A percentile compares a stretch with the other conserved stretches of the same genome.
phyloP scores from a whole-genome alignment of 2,113 vertebrate species.

The Tapirus terrestris region DNA sequence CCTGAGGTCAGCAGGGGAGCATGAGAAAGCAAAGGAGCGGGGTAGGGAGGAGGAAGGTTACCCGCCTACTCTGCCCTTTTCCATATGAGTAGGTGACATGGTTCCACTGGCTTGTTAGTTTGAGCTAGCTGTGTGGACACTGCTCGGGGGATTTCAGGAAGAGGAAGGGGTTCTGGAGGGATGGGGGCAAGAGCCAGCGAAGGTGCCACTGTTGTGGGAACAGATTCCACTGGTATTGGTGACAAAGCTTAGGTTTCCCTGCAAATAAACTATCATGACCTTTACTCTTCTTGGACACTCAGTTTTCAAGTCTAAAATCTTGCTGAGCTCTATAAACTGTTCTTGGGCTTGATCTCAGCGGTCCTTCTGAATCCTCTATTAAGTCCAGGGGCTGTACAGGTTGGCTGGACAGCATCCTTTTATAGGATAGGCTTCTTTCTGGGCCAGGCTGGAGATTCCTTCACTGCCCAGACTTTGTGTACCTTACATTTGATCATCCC shows the following conservation, averaged over 20 bases:
- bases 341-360: neutral
- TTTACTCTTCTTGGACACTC: neutral
- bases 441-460: neutral
- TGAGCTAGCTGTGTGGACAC: too few relatives aligned
- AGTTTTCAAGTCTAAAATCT: neutral
- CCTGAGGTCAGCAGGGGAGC: neutral
- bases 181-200: neutral
- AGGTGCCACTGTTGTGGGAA: neutral
- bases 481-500: neutral
- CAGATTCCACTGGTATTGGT: neutral
- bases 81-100: neutral
- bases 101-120: neutral
- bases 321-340: neutral
- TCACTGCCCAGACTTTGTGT: neutral
- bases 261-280: neutral
- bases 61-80: neutral
- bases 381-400: neutral
- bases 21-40: neutral
- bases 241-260: neutral
- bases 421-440: neutral
- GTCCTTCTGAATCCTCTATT: neutral
- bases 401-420: neutral
- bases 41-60: neutral
- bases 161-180: neutral
- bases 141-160: neutral